These are phyloP conservation scores for Tethea ocularis DNA, from an alignment of 2,888 invertebrate genomes.

Conservation along the genomic window DNA sequence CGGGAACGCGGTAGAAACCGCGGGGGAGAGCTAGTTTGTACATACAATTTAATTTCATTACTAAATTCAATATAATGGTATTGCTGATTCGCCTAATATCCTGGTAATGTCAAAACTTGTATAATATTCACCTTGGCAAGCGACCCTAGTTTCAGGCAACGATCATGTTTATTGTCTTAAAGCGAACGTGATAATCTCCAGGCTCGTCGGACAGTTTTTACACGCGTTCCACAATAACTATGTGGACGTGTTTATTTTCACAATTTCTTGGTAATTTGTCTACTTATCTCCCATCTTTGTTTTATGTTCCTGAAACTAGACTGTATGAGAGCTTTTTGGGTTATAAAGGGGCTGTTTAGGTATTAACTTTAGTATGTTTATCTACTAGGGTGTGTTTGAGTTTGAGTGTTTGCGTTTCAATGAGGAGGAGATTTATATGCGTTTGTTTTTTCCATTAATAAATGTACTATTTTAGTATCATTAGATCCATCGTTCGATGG, in stretches of 20 bases:
- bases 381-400: too few species aligned
- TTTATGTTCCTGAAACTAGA: neutral
- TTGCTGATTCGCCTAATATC: neutral
- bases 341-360: neutral
- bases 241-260: conserved; percentile 4
- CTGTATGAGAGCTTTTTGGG: neutral
- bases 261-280: conserved; percentile 1
- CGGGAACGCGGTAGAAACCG: too few species aligned
- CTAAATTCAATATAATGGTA: too few species aligned
- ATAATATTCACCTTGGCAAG: neutral
- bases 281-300: neutral
- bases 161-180: conserved; percentile 1
- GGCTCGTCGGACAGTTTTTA: neutral
- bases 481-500: too few species aligned
- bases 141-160: neutral
- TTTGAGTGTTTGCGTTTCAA: too few species aligned
- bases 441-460: too few species aligned
- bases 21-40: too few species aligned
- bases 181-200: neutral
- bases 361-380: neutral
- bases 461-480: too few species aligned
- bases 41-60: too few species aligned
- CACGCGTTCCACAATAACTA: conserved; percentile 4
- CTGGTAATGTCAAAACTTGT: neutral
- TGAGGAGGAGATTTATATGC: too few species aligned